Evolutionary conservation across 2,797 vertebrate genomes (phyloP).

Genomic region (Triplophysa bombifrons): DNA sequence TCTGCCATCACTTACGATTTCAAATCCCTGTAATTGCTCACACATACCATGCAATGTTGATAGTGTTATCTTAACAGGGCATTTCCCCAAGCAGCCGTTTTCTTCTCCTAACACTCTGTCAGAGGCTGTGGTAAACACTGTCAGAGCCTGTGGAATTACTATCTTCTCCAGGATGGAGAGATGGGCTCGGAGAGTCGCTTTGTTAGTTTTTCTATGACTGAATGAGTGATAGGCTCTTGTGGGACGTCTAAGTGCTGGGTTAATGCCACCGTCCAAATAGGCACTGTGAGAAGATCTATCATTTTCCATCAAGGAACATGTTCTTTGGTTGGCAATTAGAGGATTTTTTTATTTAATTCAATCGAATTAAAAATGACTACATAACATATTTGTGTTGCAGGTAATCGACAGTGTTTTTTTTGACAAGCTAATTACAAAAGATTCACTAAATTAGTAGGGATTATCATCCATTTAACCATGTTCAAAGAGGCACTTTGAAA

Average conservation of each 20-base stretch:
- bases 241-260: slow-evolving; percentile 68
- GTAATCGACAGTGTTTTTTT: neutral
- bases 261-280: slow-evolving; percentile 58
- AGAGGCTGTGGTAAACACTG: slow-evolving; percentile 78
- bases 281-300: slow-evolving; percentile 70
- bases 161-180: slow-evolving; percentile 63
- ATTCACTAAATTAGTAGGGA: neutral
- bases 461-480: neutral
- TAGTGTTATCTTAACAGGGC: slow-evolving; percentile 76
- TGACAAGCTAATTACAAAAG: neutral
- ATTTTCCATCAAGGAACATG: slow-evolving; percentile 68
- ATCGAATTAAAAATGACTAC: neutral
- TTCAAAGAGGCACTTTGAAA: neutral
- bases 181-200: slow-evolving; percentile 64
- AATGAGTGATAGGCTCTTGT: slow-evolving; percentile 80
- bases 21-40: slow-evolving; percentile 56
- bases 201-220: slow-evolving; percentile 93
- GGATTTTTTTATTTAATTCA: neutral
- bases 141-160: slow-evolving; percentile 70
- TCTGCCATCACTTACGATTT: slow-evolving; percentile 55
- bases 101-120: slow-evolving; percentile 76
- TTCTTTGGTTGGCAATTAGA: neutral
- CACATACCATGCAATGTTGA: slow-evolving; percentile 62
- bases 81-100: slow-evolving; percentile 65
- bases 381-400: neutral